Conservation (phyloP, 2,888 invertebrate species). For the Eurytoma californica region DNA sequence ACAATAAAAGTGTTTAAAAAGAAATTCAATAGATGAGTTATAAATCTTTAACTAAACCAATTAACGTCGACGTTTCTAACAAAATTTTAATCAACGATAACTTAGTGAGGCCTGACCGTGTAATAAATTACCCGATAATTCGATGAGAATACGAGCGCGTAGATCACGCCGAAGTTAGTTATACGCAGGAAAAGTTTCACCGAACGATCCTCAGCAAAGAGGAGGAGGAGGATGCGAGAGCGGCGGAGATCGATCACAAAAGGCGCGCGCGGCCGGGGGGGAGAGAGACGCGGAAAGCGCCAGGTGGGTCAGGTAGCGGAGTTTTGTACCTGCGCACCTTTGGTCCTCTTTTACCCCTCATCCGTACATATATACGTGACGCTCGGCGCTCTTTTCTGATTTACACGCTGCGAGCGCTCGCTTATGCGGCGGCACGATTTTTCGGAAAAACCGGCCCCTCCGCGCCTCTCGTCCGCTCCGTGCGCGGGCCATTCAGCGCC, state of each 20-base stretch:
- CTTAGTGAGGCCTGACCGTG: too few species aligned
- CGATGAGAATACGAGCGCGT: too few species aligned
- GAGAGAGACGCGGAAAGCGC: constrained; percentile 46
- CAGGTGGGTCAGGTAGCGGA: constrained; percentile 70
- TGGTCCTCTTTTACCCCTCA: neutral
- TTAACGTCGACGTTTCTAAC: too few species aligned
- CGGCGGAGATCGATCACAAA: neutral
- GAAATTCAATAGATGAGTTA: too few species aligned
- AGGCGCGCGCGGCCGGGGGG: too few species aligned
- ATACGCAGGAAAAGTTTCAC: neutral
- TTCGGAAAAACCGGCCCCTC: neutral
- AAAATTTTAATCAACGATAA: too few species aligned
- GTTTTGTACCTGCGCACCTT: neutral
- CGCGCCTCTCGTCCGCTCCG: too few species aligned
- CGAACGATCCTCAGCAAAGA: neutral
- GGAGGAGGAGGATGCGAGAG: constrained; percentile 4
- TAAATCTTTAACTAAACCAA: too few species aligned
- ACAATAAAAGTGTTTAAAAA: too few species aligned
- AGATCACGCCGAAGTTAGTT: too few species aligned
- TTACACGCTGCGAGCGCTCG: neutral
- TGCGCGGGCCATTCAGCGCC: too few species aligned
- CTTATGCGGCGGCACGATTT: constrained; percentile 14
- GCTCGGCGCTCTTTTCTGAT: neutral
- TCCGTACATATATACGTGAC: neutral
- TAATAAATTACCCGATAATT: too few species aligned